These are phyloP conservation scores for Podarcis muralis DNA, from an alignment of 2,113 vertebrate species.

Conservation along the genomic window DNA sequence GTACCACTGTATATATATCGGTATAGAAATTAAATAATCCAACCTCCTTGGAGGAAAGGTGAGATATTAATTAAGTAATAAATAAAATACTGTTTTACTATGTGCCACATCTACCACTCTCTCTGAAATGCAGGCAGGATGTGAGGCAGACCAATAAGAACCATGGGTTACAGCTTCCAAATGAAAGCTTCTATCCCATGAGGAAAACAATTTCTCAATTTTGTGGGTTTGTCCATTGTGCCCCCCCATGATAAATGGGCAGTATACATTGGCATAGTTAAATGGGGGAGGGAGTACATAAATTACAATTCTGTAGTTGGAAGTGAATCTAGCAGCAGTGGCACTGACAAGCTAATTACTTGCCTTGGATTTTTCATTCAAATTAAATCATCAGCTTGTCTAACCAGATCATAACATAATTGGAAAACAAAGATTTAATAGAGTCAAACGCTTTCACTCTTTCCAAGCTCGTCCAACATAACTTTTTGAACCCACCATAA, in stretches of 20 bases:
- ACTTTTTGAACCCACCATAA: background rate
- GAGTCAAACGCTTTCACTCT: background rate
- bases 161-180: background rate
- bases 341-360: slow-evolving; percentile 1
- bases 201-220: background rate
- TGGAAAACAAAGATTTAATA: background rate
- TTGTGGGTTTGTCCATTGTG: background rate
- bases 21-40: too few relatives aligned
- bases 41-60: too few relatives aligned
- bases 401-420: background rate
- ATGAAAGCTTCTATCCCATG: background rate
- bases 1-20: too few relatives aligned
- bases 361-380: background rate
- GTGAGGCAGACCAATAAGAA: background rate
- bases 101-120: background rate
- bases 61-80: too few relatives aligned
- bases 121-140: background rate
- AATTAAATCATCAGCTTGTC: slow-evolving; percentile 7
- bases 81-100: background rate
- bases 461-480: background rate
- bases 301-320: slow-evolving; percentile 13
- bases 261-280: background rate
- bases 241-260: background rate
- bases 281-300: slow-evolving; percentile 8
- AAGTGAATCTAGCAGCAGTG: slow-evolving; percentile 6